phyloP scores from a whole-genome alignment of 2,797 vertebrate genomes.

The Typhlichthys eigenmanni region DNA sequence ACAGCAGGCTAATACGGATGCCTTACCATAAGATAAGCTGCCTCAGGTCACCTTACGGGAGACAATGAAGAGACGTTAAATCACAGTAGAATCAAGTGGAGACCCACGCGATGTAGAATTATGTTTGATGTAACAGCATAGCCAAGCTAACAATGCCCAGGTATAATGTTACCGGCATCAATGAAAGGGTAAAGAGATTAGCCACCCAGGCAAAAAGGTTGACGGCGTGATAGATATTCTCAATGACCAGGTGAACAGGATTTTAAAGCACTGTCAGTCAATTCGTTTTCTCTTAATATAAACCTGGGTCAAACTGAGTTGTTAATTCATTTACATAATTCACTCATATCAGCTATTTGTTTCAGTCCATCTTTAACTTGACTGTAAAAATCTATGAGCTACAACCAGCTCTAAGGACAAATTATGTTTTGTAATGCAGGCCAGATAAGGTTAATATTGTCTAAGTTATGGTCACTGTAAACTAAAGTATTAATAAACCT shows the following conservation, averaged over 20 bases:
- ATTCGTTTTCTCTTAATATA: conserved; percentile 43
- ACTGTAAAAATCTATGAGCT: no score
- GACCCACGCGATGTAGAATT: conserved; percentile 39
- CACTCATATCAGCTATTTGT: no score
- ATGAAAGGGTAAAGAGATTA: conserved; percentile 72
- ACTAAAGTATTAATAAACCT: no score
- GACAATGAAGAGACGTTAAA: conserved; percentile 56
- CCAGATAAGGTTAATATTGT: no score
- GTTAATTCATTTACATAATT: background rate
- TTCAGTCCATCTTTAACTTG: no score
- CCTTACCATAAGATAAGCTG: conserved; percentile 87
- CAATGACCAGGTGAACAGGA: conserved; percentile 60
- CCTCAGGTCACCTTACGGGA: conserved; percentile 81
- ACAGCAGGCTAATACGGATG: background rate
- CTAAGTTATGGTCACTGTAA: no score
- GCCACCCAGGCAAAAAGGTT: conserved; percentile 43
- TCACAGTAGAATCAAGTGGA: conserved; percentile 52
- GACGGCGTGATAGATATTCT: conserved; percentile 62
- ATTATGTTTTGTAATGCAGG: no score
- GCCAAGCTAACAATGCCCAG: conserved; percentile 66
- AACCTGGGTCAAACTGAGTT: conserved; percentile 23
- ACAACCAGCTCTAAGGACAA: no score
- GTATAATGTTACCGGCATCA: conserved; percentile 77
- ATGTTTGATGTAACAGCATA: conserved; percentile 61
- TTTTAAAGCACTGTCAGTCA: conserved; percentile 69